These are phyloP conservation scores for Amorpha juglandis DNA, from an alignment of 2,888 invertebrate species.

Conservation along the genomic window DNA sequence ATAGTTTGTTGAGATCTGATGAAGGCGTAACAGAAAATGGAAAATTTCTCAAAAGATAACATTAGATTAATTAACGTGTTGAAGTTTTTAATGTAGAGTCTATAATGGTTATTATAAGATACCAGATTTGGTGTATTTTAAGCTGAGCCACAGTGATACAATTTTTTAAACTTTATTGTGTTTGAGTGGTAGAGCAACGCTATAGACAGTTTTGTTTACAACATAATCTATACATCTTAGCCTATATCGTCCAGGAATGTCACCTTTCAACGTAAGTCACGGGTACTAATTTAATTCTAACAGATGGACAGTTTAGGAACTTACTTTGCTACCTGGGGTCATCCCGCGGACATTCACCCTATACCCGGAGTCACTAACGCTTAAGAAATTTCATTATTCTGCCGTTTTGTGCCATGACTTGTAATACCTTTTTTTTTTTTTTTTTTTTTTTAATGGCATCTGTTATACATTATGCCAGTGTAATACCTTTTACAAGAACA, in stretches of 20 bases:
- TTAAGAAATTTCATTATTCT: conserved; percentile 15
- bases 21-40: too few relatives aligned
- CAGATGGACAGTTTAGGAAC: not conserved
- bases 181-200: too few relatives aligned
- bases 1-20: too few relatives aligned
- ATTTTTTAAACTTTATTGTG: too few relatives aligned
- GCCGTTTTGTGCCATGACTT: conserved; percentile 4
- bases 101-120: too few relatives aligned
- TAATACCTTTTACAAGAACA: not conserved
- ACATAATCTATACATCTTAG: not conserved
- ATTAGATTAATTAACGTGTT: too few relatives aligned
- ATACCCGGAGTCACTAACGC: not conserved
- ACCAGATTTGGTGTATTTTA: too few relatives aligned
- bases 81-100: too few relatives aligned
- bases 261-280: not conserved
- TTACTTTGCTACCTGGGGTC: not conserved
- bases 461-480: too few relatives aligned
- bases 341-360: not conserved
- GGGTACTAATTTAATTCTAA: not conserved
- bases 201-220: not conserved
- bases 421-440: conserved; percentile 11
- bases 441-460: too few relatives aligned
- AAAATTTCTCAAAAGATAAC: too few relatives aligned
- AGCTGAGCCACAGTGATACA: too few relatives aligned
- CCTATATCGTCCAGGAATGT: not conserved